Base-by-base conservation (phyloP, 2,797 vertebrate species). In the Propithecus deckenii region DNA sequence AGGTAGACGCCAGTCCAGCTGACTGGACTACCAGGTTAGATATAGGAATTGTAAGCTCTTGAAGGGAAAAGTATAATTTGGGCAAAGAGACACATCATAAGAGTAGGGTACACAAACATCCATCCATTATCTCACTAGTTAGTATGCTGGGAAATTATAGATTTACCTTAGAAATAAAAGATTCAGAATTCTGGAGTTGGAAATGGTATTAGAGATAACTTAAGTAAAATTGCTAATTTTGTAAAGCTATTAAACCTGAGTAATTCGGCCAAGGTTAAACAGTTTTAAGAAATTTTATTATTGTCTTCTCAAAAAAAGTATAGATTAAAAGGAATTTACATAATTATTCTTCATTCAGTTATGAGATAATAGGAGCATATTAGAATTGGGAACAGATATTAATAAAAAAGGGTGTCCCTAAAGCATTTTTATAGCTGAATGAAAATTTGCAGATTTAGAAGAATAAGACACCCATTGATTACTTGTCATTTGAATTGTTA, bases 391-490 rank as follows among this genome's bases (percentile, higher is more conserved):
- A 81, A 41, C 30, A 71, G 55, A 52, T 41, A 86, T 78, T 35
- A 90, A 7, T 69, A 48, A 59, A 41, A 78, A 89, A 76, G 18
- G 25, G 7, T 80, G 3, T 50, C 72, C 46, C 2, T 25, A 87
- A 91, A 91, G 18, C 7, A 75, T 35, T 92, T 95, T 75, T 78
- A 80, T 0, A 90, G 3, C 9, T 79, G 57, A 78, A 65, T 55
- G 32, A 90, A 88, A 88, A 92, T 74, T 57, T 85, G 6, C 10
- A 88, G 50, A 71, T 75, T 98, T 95, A 92, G 38, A 79, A 95
- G 17, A 94, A 63, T 81, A 74, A 46, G 30, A 48, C 7, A 76
- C 5, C 0, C 23, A 38, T 61, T 74, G 35, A 69, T 52, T 87
- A 79, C 13, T 87, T 83, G n/a, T 74, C n/a, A 67, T 63, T 83